Evolutionary conservation across 1,140 invertebrate genomes (phyloP), one percentile per base, ranked within the genome.

Genomic region (Cheumatopsyche charites): DNA sequence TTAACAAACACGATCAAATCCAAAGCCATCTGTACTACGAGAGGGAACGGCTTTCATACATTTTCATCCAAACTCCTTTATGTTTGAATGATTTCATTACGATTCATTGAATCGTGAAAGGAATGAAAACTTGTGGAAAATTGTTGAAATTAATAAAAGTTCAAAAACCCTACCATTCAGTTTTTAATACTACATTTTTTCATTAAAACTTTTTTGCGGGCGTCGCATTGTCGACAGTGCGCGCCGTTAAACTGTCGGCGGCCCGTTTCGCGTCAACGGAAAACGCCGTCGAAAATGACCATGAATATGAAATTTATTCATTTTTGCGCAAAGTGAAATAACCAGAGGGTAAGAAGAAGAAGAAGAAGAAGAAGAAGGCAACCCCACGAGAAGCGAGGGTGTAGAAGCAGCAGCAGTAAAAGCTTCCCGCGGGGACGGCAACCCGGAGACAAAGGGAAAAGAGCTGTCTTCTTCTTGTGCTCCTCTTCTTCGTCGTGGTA

Each of bases 271-370:
- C 55, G 55, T 58, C 55, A 26, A 17, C 15, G 43, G 15, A 15
- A 47, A 47, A 47, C 43, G 43, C 43, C 55, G 55, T 15, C 13
- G 41, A 63, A 71, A 63, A 71, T 74, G 73, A 71, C 69, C 69
- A 41, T 66, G 63, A 63, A 69, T 62, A 49, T 65, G 26, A 65
- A 75, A 75, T 65, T 75, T 75, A 75, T 75, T 75, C 73, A 72
- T 72, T 71, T n/a, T 55, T 23, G 71, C 71, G 73, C 70, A 52
- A 72, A 72, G 47, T 72, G 65, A 71, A 72, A 62, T 36, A 67
- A 71, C 61, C 45, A 45, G 58, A 47, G 43, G 15, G 23, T 61
- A 67, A 58, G 23, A 25, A n/a, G 11, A 23, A 25, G 23, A 58
- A 2, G 55, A 9, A 3, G 23, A 4, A 25, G 23, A 4, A 12